Base-by-base conservation (phyloP, 2,888 invertebrate genomes). In the Drosophila histrio region DNA sequence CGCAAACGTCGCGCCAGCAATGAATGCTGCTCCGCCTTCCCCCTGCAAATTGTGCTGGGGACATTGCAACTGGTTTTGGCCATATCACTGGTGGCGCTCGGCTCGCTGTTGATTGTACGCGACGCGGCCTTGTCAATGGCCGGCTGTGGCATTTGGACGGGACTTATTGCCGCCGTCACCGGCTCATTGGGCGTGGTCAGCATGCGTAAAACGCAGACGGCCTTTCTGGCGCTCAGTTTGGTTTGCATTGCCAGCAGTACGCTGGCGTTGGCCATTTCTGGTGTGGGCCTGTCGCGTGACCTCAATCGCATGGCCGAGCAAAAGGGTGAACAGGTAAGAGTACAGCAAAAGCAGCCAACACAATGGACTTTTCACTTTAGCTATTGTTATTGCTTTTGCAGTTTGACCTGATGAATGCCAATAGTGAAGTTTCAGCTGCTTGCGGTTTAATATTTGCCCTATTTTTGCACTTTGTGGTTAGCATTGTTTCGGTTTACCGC, bases 171-270 rank as follows among this genome's bases (percentile, higher is more conserved):
- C 11, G 91, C 91, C 2, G 87, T 91, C 24, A 90, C 92, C 3
- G 92, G 92, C 36, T 90, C 92, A 26, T 62, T 92, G 73, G 92
- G 92, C 47, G 91, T 91, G 63, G 91, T 92, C 50, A 91, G 91
- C 79, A 87, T 92, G 73, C 87, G 90, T 26, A 91, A 91, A 60
- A 90, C 91, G 2, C 91, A 90, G 67, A 91, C 91, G 22, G 91
- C 91, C 30, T 92, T 92, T 74, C 60, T 92, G 75, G 92, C 91
- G 8, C 76, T 91, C 11, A 92, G 91, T 76, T 79, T 92, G 72
- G 90, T 92, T 34, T 91, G 92, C 72, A 91, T 92, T 43, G 92
- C 92, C 4, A 90, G 91, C 39, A 91, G 91, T 63, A 91, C 92
- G 4, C 56, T 92, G 60, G 92, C 91, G 4, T 65, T 92, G 74